phyloP scores from a whole-genome alignment of 1,140 invertebrate species.

The Brachionus plicatilis region DNA sequence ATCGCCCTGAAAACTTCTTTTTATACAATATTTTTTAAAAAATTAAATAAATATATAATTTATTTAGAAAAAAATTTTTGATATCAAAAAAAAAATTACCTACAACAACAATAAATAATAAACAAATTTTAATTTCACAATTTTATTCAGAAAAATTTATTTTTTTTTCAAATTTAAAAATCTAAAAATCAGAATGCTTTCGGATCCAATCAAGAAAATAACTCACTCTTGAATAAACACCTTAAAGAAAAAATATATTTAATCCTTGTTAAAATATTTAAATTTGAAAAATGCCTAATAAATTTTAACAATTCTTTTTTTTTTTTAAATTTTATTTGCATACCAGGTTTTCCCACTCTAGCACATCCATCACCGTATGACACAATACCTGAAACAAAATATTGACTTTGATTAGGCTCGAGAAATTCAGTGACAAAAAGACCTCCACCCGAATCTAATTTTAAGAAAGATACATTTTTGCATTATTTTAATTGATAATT shows the following conservation, averaged over 20 bases:
- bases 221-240: conserved; percentile 21
- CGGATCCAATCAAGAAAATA: background rate
- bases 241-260: background rate
- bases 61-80: too few species aligned
- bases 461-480: background rate
- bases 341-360: background rate
- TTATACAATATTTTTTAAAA: too few species aligned
- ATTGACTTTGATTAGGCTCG: background rate
- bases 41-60: too few species aligned
- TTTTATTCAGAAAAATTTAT: too few species aligned
- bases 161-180: background rate
- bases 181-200: background rate
- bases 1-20: too few species aligned
- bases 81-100: too few species aligned
- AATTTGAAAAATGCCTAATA: too few species aligned
- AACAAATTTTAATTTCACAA: too few species aligned
- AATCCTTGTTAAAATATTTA: background rate
- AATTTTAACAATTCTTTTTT: too few species aligned
- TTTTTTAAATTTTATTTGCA: too few species aligned
- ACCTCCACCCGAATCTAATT: conserved; percentile 26
- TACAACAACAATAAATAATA: too few species aligned
- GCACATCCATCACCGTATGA: conserved; percentile 37
- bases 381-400: conserved; percentile 15
- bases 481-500: too few species aligned
- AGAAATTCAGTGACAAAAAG: background rate